These are phyloP conservation scores for Busseola fusca DNA, from an alignment of 2,888 invertebrate species.

Conservation along the genomic window DNA sequence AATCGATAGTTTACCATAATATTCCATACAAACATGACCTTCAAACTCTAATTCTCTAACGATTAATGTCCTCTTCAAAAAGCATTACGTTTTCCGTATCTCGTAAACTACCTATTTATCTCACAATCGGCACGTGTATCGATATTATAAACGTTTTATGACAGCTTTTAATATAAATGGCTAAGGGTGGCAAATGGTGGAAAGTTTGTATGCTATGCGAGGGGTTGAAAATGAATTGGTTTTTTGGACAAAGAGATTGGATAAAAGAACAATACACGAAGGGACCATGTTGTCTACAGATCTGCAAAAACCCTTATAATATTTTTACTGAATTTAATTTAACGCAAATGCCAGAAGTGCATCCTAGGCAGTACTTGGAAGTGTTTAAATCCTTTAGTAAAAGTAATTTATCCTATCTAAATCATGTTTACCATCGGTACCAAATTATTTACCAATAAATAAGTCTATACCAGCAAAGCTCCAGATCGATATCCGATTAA, in stretches of 20 bases:
- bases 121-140: conserved; percentile 65
- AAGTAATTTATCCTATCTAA: fast-evolving
- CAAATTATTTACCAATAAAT: not conserved
- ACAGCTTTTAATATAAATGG: conserved; percentile 65
- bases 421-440: not conserved
- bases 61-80: conserved; percentile 25
- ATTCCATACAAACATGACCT: conserved; percentile 38
- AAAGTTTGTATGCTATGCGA: conserved; percentile 42
- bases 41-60: conserved; percentile 31
- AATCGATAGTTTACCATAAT: not conserved
- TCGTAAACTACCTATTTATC: conserved; percentile 47
- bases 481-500: not conserved
- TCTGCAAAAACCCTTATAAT: not conserved
- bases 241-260: conserved; percentile 23
- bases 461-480: not conserved
- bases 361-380: not conserved
- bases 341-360: not conserved
- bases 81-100: conserved; percentile 54
- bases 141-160: conserved; percentile 74
- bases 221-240: conserved; percentile 42
- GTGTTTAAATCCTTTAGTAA: not conserved
- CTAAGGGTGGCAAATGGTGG: conserved; percentile 64
- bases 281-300: not conserved
- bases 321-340: no score
- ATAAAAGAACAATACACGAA: not conserved